Conservation (phyloP, 2,888 invertebrate genomes). For the Eledone cirrhosa region DNA sequence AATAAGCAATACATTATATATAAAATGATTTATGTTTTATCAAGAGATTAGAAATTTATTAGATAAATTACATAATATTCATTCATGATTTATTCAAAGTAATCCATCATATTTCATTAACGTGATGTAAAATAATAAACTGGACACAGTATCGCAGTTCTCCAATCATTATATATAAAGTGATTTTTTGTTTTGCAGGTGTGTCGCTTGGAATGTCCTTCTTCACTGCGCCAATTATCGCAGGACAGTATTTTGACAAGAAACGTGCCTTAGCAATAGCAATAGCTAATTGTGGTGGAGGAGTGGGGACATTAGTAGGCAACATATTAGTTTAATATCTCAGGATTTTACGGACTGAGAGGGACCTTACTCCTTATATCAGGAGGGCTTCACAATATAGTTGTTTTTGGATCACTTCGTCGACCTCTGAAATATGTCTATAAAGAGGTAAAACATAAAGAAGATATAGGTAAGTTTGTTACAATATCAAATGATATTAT, state of each 20-base stretch:
- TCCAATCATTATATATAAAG: too few species aligned
- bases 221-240: neutral
- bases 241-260: constrained; percentile 6
- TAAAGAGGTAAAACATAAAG: too few species aligned
- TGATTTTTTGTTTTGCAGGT: neutral
- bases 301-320: neutral
- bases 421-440: neutral
- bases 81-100: too few species aligned
- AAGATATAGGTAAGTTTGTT: too few species aligned
- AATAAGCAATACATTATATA: too few species aligned
- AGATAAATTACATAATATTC: too few species aligned
- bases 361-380: neutral
- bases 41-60: too few species aligned
- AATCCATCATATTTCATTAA: too few species aligned
- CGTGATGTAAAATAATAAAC: too few species aligned
- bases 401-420: neutral
- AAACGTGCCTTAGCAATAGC: neutral
- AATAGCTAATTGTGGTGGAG: neutral
- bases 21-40: too few species aligned
- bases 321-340: neutral
- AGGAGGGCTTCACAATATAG: neutral
- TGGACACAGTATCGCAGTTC: too few species aligned
- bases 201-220: neutral
- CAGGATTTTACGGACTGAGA: neutral
- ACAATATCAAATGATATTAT: too few species aligned